Evolutionary conservation across 2,888 invertebrate species (phyloP).

Genomic region (Andrena dorsata): DNA sequence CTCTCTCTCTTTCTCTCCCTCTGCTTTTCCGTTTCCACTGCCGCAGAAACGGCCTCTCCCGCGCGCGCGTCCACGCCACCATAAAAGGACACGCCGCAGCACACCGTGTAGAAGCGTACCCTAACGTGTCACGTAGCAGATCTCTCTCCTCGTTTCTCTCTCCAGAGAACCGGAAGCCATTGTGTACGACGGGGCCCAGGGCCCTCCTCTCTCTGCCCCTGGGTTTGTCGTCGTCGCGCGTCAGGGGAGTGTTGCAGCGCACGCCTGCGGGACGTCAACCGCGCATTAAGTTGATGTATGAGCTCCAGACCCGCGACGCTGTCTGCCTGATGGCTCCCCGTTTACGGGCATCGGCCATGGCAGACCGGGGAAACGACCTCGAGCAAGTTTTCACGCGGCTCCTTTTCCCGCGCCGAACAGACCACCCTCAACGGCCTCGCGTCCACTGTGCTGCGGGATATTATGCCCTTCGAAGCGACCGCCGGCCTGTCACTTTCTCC

Average conservation of each 20-base stretch:
- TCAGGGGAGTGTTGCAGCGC: conserved; percentile 54
- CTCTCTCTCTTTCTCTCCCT: neutral
- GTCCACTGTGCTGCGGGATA: neutral
- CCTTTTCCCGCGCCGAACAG: conserved; percentile 43
- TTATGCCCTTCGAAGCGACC: conserved; percentile 22
- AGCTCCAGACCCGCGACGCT: conserved; percentile 65
- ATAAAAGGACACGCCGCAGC: conserved; percentile 40
- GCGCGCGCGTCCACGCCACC: conserved; percentile 19
- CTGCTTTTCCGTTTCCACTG: conserved; percentile 33
- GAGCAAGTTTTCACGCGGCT: conserved; percentile 58
- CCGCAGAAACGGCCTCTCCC: conserved; percentile 7
- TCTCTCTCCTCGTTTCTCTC: conserved; percentile 48
- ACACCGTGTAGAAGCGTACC: neutral
- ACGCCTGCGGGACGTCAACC: conserved; percentile 70
- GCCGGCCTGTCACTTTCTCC: neutral
- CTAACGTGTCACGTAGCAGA: conserved; percentile 27
- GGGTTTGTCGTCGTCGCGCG: conserved; percentile 59
- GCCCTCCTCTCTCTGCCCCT: conserved; percentile 39
- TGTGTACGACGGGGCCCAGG: conserved; percentile 58
- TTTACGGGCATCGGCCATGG: conserved; percentile 52
- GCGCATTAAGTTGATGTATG: conserved; percentile 76
- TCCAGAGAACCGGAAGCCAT: conserved; percentile 72
- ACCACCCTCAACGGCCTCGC: conserved; percentile 12
- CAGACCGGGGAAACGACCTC: conserved; percentile 41
- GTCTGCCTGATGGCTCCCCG: conserved; percentile 65